Evolutionary conservation across 1,140 invertebrate genomes (phyloP).

Genomic region (Temnothorax longispinosus): DNA sequence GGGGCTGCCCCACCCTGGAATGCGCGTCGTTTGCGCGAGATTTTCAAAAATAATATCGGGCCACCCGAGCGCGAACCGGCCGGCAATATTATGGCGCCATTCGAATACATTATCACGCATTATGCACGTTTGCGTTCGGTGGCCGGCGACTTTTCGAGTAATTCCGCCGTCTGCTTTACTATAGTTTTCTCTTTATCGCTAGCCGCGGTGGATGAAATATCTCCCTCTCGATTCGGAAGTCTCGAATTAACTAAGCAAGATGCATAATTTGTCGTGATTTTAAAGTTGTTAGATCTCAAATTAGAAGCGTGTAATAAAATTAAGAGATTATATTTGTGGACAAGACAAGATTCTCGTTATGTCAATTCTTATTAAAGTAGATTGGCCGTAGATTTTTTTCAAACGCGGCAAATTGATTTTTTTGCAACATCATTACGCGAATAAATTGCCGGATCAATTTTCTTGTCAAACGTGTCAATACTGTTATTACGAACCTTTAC

Average conservation of each 20-base stretch:
- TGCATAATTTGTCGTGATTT: neutral
- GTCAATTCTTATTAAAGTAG: slow-evolving; percentile 24
- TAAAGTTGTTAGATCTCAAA: neutral
- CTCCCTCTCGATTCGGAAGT: neutral
- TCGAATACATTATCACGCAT: slow-evolving; percentile 41
- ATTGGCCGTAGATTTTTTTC: neutral
- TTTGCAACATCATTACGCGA: neutral
- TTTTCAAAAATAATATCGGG: slow-evolving; percentile 82
- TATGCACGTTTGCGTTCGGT: slow-evolving; percentile 10
- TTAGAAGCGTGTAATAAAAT: neutral
- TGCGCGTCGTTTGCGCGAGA: slow-evolving; percentile 83
- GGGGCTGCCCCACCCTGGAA: slow-evolving; percentile 84
- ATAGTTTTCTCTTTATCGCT: neutral
- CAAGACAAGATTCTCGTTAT: neutral
- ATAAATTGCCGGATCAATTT: neutral
- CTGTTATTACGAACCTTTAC: slow-evolving; percentile 17
- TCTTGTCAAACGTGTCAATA: slow-evolving; percentile 25
- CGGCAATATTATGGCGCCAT: slow-evolving; percentile 64
- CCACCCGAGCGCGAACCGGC: slow-evolving; percentile 66
- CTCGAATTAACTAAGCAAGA: neutral
- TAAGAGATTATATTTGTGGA: neutral
- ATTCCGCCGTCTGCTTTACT: neutral
- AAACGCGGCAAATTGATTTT: slow-evolving; percentile 10
- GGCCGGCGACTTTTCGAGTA: slow-evolving; percentile 10
- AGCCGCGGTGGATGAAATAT: neutral